A percentile compares a stretch with the other conserved stretches of the same genome.
Evolutionary conservation across 2,888 invertebrate species (phyloP).

Genomic region (Timandra comae): DNA sequence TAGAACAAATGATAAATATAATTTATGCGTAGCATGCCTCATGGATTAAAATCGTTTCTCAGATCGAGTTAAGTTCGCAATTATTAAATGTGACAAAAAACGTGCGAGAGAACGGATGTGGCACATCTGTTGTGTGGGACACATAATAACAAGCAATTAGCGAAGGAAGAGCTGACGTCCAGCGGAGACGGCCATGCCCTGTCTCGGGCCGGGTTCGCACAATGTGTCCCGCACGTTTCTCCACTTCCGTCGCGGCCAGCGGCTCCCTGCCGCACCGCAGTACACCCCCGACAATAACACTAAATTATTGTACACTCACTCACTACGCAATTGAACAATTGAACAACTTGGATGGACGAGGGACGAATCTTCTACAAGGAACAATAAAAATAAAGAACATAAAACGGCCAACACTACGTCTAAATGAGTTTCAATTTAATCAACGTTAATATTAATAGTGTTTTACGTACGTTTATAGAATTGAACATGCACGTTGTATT

Average conservation of each 20-base stretch:
- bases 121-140: conserved; percentile 69
- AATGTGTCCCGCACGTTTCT: conserved; percentile 67
- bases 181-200: conserved; percentile 25
- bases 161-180: conserved; percentile 45
- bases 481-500: conserved; percentile 20
- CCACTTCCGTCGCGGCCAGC: conserved; percentile 42
- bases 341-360: conserved; percentile 19
- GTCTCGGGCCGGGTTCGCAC: conserved; percentile 54
- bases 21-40: conserved; percentile 8
- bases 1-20: conserved; percentile 27
- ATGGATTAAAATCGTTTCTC: conserved; percentile 15
- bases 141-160: conserved; percentile 72
- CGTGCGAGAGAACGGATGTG: conserved; percentile 59
- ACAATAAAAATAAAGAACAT: conserved; percentile 17
- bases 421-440: conserved; percentile 14
- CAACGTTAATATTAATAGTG: conserved; percentile 25
- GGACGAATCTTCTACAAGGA: conserved; percentile 12
- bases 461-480: no score
- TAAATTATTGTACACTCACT: conserved; percentile 26
- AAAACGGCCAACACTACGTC: conserved; percentile 13
- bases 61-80: conserved; percentile 15
- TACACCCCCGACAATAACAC: conserved; percentile 25
- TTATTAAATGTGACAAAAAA: conserved; percentile 34
- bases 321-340: conserved; percentile 29
- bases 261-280: conserved; percentile 19